Percentiles rank a stretch among this genome's conserved stretches.
These are phyloP conservation scores for Phylloscopus trochilus DNA, from an alignment of 2,113 vertebrate genomes.

Conservation along the genomic window DNA sequence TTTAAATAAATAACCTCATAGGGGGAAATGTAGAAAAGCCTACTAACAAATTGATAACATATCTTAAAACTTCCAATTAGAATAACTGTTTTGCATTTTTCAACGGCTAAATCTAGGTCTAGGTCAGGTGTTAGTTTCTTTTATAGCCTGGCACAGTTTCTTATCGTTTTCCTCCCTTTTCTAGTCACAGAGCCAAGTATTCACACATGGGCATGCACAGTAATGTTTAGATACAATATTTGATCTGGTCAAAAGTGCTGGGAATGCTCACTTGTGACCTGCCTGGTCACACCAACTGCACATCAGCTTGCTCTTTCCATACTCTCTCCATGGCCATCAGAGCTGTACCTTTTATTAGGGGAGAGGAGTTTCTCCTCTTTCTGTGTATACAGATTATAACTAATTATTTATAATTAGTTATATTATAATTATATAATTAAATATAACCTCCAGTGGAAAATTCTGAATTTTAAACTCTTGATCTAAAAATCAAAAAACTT, in stretches of 20 bases:
- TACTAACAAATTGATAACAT: background rate
- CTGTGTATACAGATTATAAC: background rate
- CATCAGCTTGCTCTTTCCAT: background rate
- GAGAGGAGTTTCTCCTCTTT: background rate
- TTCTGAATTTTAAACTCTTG: background rate
- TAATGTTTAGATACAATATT: background rate
- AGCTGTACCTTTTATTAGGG: background rate
- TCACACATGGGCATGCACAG: rapidly evolving
- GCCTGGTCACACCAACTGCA: too few relatives aligned
- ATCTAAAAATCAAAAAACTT: background rate
- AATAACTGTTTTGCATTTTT: background rate
- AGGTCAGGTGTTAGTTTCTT: background rate
- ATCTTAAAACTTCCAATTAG: background rate
- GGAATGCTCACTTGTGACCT: background rate
- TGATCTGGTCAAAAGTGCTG: background rate
- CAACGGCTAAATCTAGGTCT: background rate
- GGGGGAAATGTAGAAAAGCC: background rate
- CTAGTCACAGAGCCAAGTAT: background rate
- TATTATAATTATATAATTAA: too few relatives aligned
- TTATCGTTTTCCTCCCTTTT: background rate
- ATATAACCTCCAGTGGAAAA: background rate
- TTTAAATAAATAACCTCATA: background rate
- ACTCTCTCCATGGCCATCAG: background rate
- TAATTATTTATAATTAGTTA: too few relatives aligned
- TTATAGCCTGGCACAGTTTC: background rate